Percentiles rank a stretch among this genome's conserved stretches.
Conservation (phyloP, 2,888 invertebrate genomes). For the Sipunculus nudus region DNA sequence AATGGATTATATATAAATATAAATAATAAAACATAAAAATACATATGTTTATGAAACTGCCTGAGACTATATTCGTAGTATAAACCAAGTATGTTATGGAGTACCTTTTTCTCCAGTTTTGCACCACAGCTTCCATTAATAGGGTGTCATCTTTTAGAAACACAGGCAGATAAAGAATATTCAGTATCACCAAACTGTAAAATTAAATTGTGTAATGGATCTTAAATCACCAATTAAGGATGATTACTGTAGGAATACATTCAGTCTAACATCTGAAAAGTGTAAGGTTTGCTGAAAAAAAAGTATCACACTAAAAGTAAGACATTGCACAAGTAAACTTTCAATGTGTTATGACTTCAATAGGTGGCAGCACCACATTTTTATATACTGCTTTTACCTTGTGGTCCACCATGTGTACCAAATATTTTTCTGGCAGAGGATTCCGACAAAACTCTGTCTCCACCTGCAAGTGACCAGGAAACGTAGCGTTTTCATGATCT, state of each 20-base stretch:
- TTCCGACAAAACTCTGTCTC: slow-evolving; percentile 53
- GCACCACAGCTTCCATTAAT: too few species aligned
- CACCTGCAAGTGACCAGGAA: slow-evolving; percentile 22
- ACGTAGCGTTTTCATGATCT: slow-evolving; percentile 31
- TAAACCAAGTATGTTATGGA: too few species aligned
- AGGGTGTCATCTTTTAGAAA: too few species aligned
- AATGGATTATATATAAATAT: not conserved
- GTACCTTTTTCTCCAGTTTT: too few species aligned
- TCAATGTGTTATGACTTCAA: too few species aligned
- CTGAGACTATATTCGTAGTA: too few species aligned
- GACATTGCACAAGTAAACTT: too few species aligned
- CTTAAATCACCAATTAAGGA: not conserved
- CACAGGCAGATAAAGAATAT: too few species aligned
- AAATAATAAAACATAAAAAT: not conserved
- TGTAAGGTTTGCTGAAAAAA: too few species aligned
- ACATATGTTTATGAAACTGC: too few species aligned
- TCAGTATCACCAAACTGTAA: too few species aligned
- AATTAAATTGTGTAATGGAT: not conserved
- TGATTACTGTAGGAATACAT: not conserved
- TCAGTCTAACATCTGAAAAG: not conserved
- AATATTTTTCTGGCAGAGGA: slow-evolving; percentile 59
- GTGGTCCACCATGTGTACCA: slow-evolving; percentile 51
- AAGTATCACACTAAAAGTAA: too few species aligned
- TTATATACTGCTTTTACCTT: slow-evolving; percentile 40
- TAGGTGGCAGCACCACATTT: not conserved